phyloP scores from a whole-genome alignment of 2,888 invertebrate species.

The Noctua fimbriata region DNA sequence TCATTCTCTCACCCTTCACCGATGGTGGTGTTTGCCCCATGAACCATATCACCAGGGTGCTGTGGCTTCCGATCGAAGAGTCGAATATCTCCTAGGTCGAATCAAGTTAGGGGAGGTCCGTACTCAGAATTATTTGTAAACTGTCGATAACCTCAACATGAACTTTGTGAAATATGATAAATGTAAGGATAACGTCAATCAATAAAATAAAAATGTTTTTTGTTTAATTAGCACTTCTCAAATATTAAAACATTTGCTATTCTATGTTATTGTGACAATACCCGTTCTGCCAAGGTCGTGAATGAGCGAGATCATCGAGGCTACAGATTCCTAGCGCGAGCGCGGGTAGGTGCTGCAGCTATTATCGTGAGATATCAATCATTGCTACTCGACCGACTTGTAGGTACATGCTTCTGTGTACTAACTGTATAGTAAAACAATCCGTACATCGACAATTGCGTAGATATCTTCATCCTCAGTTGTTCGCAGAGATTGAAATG shows the following conservation, averaged over 20 bases:
- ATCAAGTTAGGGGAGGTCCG: constrained; percentile 10
- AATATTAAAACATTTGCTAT: constrained; percentile 23
- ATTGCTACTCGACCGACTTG: constrained; percentile 34
- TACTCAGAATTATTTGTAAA: constrained; percentile 13
- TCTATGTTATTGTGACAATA: constrained; percentile 45
- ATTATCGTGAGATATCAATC: constrained; percentile 58
- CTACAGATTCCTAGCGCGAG: constrained; percentile 47
- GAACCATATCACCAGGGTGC: constrained; percentile 29
- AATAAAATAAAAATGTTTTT: constrained; percentile 39
- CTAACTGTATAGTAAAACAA: constrained; percentile 14
- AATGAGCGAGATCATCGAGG: constrained; percentile 56
- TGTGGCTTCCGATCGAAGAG: neutral
- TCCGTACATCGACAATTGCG: neutral
- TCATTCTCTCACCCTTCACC: constrained; percentile 22
- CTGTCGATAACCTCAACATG: constrained; percentile 41
- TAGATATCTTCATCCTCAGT: neutral
- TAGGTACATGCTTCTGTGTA: constrained; percentile 32
- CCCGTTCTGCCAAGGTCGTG: constrained; percentile 46
- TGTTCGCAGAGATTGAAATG: neutral
- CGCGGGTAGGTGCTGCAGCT: constrained; percentile 30
- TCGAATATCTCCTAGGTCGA: neutral
- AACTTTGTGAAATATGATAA: constrained; percentile 55
- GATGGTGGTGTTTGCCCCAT: constrained; percentile 23
- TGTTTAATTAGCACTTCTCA: constrained; percentile 42
- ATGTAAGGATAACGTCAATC: constrained; percentile 54